phyloP scores from a whole-genome alignment of 2,113 vertebrate species.

The Pao palembangensis region DNA sequence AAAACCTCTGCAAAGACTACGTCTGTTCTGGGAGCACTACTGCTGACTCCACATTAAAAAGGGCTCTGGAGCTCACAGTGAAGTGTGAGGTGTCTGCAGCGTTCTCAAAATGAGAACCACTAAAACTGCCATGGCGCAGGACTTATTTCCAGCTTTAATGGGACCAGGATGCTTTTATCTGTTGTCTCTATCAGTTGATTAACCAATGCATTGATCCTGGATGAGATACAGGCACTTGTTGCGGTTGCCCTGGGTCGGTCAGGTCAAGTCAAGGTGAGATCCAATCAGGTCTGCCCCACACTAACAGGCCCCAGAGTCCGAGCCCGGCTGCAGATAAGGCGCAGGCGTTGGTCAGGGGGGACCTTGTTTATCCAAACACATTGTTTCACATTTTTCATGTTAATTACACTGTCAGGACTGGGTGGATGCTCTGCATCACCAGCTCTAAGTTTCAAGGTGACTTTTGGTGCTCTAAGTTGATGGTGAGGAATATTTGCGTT shows the following conservation, averaged over 20 bases:
- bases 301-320: slow-evolving; percentile 23
- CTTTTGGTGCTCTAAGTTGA: slow-evolving; percentile 19
- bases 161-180: slow-evolving; percentile 71
- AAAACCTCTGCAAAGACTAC: slow-evolving; percentile 4
- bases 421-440: slow-evolving; percentile 43
- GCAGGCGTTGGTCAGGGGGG: slow-evolving; percentile 43
- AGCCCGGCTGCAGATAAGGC: slow-evolving; percentile 57
- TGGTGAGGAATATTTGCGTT: slow-evolving; percentile 8
- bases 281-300: slow-evolving; percentile 62
- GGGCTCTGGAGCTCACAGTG: slow-evolving; percentile 29
- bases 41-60: slow-evolving; percentile 46
- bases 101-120: slow-evolving; percentile 40
- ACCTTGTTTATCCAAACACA: slow-evolving; percentile 51
- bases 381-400: slow-evolving; percentile 68
- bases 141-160: slow-evolving; percentile 71
- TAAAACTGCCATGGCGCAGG: slow-evolving; percentile 51
- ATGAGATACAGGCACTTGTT: slow-evolving; percentile 43
- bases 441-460: slow-evolving; percentile 57
- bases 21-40: slow-evolving; percentile 29
- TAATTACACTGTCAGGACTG: slow-evolving; percentile 67
- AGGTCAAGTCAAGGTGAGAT: slow-evolving; percentile 77
- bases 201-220: slow-evolving; percentile 65
- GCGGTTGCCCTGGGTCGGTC: slow-evolving; percentile 48
- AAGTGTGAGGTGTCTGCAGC: slow-evolving; percentile 18
- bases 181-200: slow-evolving; percentile 73